Evolutionary conservation across 2,113 vertebrate species (phyloP).

Genomic region (Lampris incognitus): DNA sequence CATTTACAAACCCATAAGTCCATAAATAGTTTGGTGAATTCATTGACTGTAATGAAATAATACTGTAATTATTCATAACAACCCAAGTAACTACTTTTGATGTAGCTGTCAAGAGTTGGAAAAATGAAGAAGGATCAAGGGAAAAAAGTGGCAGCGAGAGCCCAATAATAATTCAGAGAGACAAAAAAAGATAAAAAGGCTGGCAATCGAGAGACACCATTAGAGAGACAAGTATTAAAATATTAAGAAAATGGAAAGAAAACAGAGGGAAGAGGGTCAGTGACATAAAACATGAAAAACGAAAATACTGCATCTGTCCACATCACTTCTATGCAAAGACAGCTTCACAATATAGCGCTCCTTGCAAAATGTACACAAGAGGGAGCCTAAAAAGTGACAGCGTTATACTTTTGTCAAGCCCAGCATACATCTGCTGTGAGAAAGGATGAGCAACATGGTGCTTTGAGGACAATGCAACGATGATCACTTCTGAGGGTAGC

Average conservation of each 20-base stretch:
- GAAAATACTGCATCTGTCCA: not conserved
- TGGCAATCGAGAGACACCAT: slow-evolving; percentile 9
- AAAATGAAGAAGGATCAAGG: slow-evolving; percentile 32
- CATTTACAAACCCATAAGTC: not conserved
- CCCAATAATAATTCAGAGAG: no score
- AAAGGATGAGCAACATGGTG: slow-evolving; percentile 16
- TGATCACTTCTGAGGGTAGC: slow-evolving; percentile 54
- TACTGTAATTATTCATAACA: slow-evolving; percentile 12
- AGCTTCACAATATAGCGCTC: slow-evolving; percentile 38
- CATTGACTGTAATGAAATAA: slow-evolving; percentile 5
- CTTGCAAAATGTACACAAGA: slow-evolving; percentile 38
- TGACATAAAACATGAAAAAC: slow-evolving; percentile 19
- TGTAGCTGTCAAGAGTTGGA: slow-evolving; percentile 36
- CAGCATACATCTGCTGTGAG: slow-evolving; percentile 7
- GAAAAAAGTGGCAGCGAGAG: not conserved
- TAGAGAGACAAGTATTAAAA: not conserved
- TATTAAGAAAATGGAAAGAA: not conserved
- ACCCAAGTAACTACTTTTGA: slow-evolving; percentile 25
- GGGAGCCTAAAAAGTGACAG: slow-evolving; percentile 34
- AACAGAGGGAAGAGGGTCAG: not conserved
- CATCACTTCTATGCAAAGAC: slow-evolving; percentile 27
- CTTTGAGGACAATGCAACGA: slow-evolving; percentile 40
- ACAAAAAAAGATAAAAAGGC: not conserved
- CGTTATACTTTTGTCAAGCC: slow-evolving; percentile 47
- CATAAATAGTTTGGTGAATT: not conserved